These are phyloP conservation scores for Zeus faber DNA, from an alignment of 2,113 vertebrate genomes.

Conservation along the genomic window DNA sequence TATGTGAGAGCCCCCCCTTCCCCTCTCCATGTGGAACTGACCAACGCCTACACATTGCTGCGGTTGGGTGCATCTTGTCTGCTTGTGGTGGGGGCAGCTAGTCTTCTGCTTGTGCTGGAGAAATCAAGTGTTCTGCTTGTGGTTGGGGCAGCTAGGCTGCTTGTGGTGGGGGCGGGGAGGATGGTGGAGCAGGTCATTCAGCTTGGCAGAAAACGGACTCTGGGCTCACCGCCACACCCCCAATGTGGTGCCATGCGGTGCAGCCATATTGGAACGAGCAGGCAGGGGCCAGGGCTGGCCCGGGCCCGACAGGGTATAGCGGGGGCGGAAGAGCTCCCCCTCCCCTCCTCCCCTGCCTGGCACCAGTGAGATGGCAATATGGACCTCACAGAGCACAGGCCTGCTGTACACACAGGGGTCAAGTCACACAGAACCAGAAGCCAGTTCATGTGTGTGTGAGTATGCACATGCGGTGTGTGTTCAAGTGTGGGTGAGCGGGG, in stretches of 20 bases:
- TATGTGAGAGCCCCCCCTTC: background rate
- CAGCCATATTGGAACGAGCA: constrained; percentile 65
- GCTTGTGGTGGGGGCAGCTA: no score
- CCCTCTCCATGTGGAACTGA: no score
- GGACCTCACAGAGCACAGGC: constrained; percentile 59
- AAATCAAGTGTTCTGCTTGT: no score
- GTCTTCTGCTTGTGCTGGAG: no score
- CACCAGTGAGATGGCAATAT: constrained; percentile 66
- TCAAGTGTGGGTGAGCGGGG: constrained; percentile 5
- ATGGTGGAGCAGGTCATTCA: constrained; percentile 62
- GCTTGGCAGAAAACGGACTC: constrained; percentile 37
- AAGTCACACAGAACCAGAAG: constrained; percentile 41
- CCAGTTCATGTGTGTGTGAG: constrained; percentile 10
- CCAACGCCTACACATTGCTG: constrained; percentile 15
- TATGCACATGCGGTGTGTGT: background rate
- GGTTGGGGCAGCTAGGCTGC: no score
- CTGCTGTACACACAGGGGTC: constrained; percentile 30
- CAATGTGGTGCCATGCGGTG: constrained; percentile 56
- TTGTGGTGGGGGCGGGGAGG: constrained; percentile 23
- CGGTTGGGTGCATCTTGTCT: no score
- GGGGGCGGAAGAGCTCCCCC: constrained; percentile 54
- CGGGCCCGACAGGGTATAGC: constrained; percentile 36
- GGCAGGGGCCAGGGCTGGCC: constrained; percentile 40
- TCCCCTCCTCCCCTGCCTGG: constrained; percentile 40
- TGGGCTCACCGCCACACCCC: constrained; percentile 57